Conservation (phyloP, 2,113 vertebrate species). For the Onychostruthus taczanowskii region DNA sequence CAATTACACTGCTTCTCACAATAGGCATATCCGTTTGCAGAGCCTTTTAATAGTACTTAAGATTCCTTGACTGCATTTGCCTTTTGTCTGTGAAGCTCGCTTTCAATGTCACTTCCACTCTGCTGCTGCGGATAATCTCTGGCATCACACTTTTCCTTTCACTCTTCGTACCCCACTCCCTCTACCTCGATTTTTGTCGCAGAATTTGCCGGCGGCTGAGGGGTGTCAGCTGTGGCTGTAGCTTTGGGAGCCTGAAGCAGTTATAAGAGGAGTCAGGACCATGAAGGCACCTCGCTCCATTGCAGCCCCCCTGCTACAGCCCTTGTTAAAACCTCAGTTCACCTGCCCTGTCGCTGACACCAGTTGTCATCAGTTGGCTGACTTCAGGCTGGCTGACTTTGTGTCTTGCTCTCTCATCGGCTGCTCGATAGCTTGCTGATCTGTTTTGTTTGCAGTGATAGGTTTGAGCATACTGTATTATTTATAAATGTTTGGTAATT, state of each 20-base stretch:
- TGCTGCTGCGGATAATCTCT: conserved; percentile 2
- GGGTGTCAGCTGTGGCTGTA: background rate
- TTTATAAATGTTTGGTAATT: conserved; percentile 62
- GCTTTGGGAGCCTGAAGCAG: background rate
- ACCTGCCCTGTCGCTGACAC: background rate
- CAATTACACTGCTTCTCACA: conserved; percentile 31
- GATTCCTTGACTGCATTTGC: conserved; percentile 31
- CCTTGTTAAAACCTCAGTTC: background rate
- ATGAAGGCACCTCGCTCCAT: rapidly evolving
- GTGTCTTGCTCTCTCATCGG: conserved; percentile 18
- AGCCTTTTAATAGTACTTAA: conserved; percentile 30
- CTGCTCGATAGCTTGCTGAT: conserved; percentile 42
- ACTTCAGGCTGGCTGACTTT: conserved; percentile 20
- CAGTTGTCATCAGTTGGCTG: conserved; percentile 49
- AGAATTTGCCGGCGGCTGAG: background rate
- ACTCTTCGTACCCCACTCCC: background rate
- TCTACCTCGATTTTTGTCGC: background rate
- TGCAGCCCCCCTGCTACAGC: background rate
- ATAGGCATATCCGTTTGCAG: background rate
- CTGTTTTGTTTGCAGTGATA: conserved; percentile 61
- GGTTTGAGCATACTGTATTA: conserved; percentile 52
- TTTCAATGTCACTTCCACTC: conserved; percentile 28
- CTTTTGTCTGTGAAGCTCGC: conserved; percentile 9
- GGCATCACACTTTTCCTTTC: background rate
- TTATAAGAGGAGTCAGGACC: background rate